Evolutionary conservation across 2,797 vertebrate species (phyloP).

Genomic region (Emydoidea blandingii): DNA sequence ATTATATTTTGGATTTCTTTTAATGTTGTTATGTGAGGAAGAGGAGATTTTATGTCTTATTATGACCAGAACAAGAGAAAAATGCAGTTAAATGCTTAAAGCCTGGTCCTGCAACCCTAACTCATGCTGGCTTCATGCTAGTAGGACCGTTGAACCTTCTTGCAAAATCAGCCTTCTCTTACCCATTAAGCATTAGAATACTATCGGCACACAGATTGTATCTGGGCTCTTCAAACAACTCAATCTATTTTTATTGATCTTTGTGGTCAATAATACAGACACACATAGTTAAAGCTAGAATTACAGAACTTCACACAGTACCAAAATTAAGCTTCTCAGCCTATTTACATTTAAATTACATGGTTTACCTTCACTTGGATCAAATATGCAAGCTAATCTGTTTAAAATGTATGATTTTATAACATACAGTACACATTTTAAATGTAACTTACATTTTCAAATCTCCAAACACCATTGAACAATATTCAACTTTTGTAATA

Average conservation of each 20-base stretch:
- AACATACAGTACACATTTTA: neutral
- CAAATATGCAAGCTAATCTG: slow-evolving; percentile 4
- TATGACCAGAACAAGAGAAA: neutral
- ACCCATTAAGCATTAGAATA: neutral
- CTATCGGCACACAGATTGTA: neutral
- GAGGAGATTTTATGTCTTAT: neutral
- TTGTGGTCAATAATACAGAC: neutral
- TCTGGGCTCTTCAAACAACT: neutral
- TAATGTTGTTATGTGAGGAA: neutral
- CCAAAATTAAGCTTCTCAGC: neutral
- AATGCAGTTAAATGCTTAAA: neutral
- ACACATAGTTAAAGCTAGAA: neutral
- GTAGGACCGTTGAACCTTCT: neutral
- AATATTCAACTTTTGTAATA: neutral
- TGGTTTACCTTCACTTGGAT: neutral
- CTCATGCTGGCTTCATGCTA: neutral
- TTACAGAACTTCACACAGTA: neutral
- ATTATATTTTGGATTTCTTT: neutral
- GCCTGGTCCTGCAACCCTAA: neutral
- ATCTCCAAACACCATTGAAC: neutral
- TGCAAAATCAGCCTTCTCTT: neutral
- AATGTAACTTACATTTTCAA: neutral
- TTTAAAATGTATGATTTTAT: neutral
- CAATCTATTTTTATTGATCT: neutral
- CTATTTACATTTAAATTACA: slow-evolving; percentile 33